Evolutionary conservation across 2,113 vertebrate genomes (phyloP), one percentile per base, ranked within the genome.

Genomic region (Caranx melampygus): DNA sequence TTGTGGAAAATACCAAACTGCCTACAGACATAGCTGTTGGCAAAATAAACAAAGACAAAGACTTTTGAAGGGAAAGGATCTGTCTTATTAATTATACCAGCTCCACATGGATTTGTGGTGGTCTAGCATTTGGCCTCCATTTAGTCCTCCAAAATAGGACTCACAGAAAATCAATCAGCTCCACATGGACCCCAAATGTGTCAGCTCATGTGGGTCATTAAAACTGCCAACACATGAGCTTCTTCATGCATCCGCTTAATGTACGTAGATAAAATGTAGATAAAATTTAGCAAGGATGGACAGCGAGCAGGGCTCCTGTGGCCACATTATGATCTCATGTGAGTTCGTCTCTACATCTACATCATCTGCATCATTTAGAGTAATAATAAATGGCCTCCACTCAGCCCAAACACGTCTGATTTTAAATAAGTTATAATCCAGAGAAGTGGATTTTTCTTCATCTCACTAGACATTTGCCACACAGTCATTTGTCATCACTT

Each of bases 201-300:
- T 31, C n/a, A 45, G 40, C 37, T 42, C 37, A 66, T 67, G 63
- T 58, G 35, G 40, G 62, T 70, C 26, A 35, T 18, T 62, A 31
- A 35, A 13, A 16, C 20, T 45, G 51, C 4, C 35, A 45, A 65
- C 26, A 44, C 4, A 3, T 14, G 45, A 21, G 34, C 12, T 44
- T 14, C 59, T 12, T 57, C 54, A 21, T 7, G 15, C 33, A 10
- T 52, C 21, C 63, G 51, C 16, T 49, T 49, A 18, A 1, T 9
- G 40, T 42, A 42, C 16, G 51, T n/a, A n/a, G n/a, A n/a, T n/a
- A n/a, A n/a, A n/a, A n/a, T n/a, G n/a, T n/a, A 52, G 51, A n/a
- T 52, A 52, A 3, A 20, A 52, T 18, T 49, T 15, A 16, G 47
- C 47, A 7, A 49, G n/a, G 9, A 26, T 20, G 47, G 16, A 11